These are phyloP conservation scores for Epinephelus cyanopodus DNA, from an alignment of 2,113 vertebrate species.

Conservation along the genomic window DNA sequence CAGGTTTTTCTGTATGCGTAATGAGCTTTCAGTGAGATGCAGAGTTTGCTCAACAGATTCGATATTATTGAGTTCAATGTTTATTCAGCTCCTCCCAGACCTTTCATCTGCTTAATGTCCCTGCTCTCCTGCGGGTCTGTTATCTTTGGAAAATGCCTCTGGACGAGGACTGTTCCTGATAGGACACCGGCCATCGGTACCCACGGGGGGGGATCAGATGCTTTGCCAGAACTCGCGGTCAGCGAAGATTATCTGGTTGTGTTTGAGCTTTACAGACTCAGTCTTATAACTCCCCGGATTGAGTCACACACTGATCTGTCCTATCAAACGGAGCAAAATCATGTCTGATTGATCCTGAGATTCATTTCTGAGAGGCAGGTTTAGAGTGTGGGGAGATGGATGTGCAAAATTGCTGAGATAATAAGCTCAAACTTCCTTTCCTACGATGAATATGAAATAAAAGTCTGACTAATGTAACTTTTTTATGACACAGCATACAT, in stretches of 20 bases:
- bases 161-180: constrained; percentile 60
- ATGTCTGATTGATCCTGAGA: constrained; percentile 23
- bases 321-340: constrained; percentile 17
- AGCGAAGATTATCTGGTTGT: constrained; percentile 66
- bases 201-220: constrained; percentile 50
- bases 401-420: not conserved
- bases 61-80: constrained; percentile 56
- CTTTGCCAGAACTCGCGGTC: constrained; percentile 58
- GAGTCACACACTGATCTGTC: constrained; percentile 38
- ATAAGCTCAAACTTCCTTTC: not conserved
- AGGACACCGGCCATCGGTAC: constrained; percentile 44
- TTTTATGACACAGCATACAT: not conserved
- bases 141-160: constrained; percentile 72
- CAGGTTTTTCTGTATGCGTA: constrained; percentile 6
- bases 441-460: not conserved
- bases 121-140: constrained; percentile 49
- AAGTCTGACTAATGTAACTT: not conserved
- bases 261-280: constrained; percentile 53
- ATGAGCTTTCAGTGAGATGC: constrained; percentile 35
- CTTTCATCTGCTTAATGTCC: constrained; percentile 58
- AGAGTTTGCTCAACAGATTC: constrained; percentile 47
- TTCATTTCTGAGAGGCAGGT: constrained; percentile 30
- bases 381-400: not conserved
- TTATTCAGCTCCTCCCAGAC: constrained; percentile 55
- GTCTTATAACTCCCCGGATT: not conserved